Evolutionary conservation across 2,888 invertebrate genomes (phyloP), one percentile per base, ranked within the genome.

Genomic region (Poecilus cupreus): DNA sequence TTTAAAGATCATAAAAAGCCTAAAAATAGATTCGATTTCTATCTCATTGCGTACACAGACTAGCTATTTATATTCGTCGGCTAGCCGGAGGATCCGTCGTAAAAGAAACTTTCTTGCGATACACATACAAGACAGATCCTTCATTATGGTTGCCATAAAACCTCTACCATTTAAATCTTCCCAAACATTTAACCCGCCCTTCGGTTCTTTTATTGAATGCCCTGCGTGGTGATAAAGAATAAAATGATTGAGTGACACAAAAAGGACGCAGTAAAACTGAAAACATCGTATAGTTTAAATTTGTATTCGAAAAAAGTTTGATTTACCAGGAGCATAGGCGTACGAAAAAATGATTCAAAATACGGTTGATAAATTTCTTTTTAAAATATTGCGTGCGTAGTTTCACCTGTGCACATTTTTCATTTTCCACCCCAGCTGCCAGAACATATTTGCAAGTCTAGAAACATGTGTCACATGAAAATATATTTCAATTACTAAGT

Each of bases 11-110:
- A 76, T 76, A 76, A 76, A 76, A 57, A 4, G n/a, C 20, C 76
- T 57, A 76, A 76, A 76, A 76, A 76, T 76, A 76, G 54, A 24
- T 18, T 16, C 18, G 39, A 54, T 76, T 76, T 76, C 76, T 54
- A 76, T 77, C 77, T 77, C 37, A 77, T 77, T 77, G 77, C 77
- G 16, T 77, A 60, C 64, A 77, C 77, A 57, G 60, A 60, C 60
- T 24, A 10, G 43, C 77, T 77, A 77, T 77, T 77, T 77, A 60
- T 77, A 77, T 43, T 49, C 46, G 46, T 77, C 60, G 32, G 64
- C 43, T 39, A n/a, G 43, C 22, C 60, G 24, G 4, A 46, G 24
- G 22, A 49, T 22, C 76, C 57, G 76, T 76, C 57, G 51, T 76
- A 76, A 76, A 37, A 57, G n/a, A 37, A 32, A 22, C 37, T 26